Evolutionary conservation across 2,797 vertebrate genomes (phyloP).

Genomic region (Semotilus atromaculatus): DNA sequence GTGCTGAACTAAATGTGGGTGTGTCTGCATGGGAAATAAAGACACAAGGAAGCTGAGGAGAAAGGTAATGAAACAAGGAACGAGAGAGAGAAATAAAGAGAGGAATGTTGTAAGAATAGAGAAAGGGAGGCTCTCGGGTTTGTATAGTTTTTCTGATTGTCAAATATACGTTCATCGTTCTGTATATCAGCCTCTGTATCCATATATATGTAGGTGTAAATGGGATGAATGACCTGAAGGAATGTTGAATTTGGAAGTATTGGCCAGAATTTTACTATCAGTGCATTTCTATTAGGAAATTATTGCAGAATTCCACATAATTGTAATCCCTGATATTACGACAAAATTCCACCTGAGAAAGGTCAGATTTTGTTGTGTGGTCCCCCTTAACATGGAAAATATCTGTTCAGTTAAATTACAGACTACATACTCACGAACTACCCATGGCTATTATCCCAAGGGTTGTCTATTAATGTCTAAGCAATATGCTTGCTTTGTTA

Average conservation of each 20-base stretch:
- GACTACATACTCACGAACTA: background rate
- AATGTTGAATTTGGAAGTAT: too few relatives aligned
- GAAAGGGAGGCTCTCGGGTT: background rate
- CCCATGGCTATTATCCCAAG: background rate
- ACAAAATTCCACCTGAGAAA: background rate
- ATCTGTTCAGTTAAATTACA: constrained; percentile 18
- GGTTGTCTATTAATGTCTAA: background rate
- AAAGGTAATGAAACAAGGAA: background rate
- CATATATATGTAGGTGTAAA: too few relatives aligned
- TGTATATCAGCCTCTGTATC: background rate
- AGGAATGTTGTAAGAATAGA: background rate
- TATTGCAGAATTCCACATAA: background rate
- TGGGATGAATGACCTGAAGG: too few relatives aligned
- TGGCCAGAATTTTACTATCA: too few relatives aligned
- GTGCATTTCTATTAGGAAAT: too few relatives aligned
- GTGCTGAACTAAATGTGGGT: background rate
- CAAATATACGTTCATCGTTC: background rate
- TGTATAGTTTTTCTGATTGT: background rate
- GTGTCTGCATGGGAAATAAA: background rate
- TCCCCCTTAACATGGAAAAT: background rate
- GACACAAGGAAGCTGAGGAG: background rate
- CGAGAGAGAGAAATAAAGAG: background rate
- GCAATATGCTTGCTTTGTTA: background rate
- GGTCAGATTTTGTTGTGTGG: constrained; percentile 9
- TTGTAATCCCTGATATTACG: too few relatives aligned